Evolutionary conservation across 2,113 vertebrate species (phyloP).

Genomic region (Uria aalge): DNA sequence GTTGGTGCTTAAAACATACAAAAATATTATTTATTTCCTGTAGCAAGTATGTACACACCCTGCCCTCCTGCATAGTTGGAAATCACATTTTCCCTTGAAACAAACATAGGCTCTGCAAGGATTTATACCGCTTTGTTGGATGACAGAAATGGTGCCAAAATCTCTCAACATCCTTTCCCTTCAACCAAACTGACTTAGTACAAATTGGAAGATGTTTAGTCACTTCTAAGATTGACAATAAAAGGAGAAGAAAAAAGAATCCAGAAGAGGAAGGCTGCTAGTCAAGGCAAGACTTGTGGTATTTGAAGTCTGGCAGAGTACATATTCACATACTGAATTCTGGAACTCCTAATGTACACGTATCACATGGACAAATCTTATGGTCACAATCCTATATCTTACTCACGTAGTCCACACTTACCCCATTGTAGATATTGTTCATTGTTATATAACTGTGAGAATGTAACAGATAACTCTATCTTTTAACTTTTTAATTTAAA

Average conservation of each 20-base stretch:
- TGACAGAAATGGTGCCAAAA: conserved; percentile 34
- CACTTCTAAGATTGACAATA: neutral
- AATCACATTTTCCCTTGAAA: neutral
- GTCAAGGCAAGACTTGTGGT: neutral
- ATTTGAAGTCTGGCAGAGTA: neutral
- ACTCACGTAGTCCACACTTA: neutral
- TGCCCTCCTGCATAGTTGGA: neutral
- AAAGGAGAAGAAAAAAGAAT: neutral
- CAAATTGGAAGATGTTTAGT: neutral
- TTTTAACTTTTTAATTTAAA: neutral
- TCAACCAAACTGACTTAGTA: neutral
- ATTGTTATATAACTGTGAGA: neutral
- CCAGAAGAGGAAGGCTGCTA: neutral
- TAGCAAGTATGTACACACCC: neutral
- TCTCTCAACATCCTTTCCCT: neutral
- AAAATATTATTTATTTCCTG: conserved; percentile 21
- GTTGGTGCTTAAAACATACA: neutral
- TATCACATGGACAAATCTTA: neutral
- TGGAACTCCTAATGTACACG: neutral
- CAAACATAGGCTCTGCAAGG: neutral
- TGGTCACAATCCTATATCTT: neutral
- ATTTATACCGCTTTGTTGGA: neutral
- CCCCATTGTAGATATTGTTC: neutral
- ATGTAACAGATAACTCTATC: neutral
- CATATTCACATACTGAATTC: neutral